Percentiles rank a stretch among this genome's conserved stretches.
These are phyloP conservation scores for Okapia johnstoni DNA, from an alignment of 2,113 vertebrate genomes.

Conservation along the genomic window DNA sequence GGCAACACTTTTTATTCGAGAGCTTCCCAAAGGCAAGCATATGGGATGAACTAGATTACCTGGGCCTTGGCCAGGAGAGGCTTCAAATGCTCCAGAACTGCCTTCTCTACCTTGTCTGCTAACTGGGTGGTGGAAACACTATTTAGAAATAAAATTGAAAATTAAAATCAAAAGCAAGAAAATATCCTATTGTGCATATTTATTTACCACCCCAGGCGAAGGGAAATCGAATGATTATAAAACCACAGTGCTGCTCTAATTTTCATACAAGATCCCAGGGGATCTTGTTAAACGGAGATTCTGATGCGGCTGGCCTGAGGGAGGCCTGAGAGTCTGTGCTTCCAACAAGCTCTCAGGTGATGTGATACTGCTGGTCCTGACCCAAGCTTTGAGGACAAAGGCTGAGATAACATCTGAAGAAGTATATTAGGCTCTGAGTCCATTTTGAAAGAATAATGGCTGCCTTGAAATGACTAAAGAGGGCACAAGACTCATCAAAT, in stretches of 20 bases:
- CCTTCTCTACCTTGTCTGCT: constrained; percentile 67
- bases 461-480: not conserved
- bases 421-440: not conserved
- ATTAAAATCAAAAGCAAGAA: constrained; percentile 37
- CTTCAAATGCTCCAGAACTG: constrained; percentile 62
- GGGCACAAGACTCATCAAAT: not conserved
- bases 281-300: not conserved
- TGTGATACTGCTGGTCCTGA: not conserved
- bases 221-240: not conserved
- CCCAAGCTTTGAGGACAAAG: not conserved
- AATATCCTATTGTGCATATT: not conserved
- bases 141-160: constrained; percentile 39
- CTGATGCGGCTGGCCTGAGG: not conserved
- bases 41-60: constrained; percentile 42
- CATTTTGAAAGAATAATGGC: not conserved
- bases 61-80: constrained; percentile 65
- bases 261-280: not conserved
- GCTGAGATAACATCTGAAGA: not conserved
- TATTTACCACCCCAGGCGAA: not conserved
- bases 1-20: not conserved
- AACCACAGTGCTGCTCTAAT: not conserved
- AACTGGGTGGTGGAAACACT: constrained; percentile 58
- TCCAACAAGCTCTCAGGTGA: not conserved
- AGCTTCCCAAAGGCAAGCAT: not conserved
- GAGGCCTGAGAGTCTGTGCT: not conserved